Evolutionary conservation across 2,113 vertebrate species (phyloP), one percentile per base, ranked within the genome.

Genomic region (Phrynosoma platyrhinos): DNA sequence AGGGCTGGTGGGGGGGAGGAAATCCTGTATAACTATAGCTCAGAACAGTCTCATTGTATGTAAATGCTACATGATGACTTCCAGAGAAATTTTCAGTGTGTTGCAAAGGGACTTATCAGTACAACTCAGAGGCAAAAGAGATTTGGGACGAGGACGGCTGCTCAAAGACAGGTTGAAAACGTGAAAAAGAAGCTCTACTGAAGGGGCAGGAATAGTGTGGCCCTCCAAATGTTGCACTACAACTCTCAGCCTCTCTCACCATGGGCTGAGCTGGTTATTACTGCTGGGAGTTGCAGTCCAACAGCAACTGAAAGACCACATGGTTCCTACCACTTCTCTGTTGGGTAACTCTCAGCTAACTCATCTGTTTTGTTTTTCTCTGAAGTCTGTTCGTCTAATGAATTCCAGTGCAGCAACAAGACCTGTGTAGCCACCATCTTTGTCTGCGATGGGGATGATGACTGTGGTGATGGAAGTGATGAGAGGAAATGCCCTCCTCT

Each of bases 391-490:
- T 97, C 98, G 80, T 95, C 97, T 77, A 97, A 97, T 69, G 98
- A 99, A 92, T 99, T 99, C 95, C 98, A 98, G 95, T 99, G 99
- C 96, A 96, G 95, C 21, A 98, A 99, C 91, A 97, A 97, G 53
- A 97, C 98, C 0, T 99, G 99, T 69, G 95, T 99, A 91, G 97
- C 98, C 27, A 94, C 97, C 0, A 97, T 96, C 89, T 99, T 98
- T 0, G 97, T 98, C 92, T 99, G 99, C 1, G 98, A 99, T 0
- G 98, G 98, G 0, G 98, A 98, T 21, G 96, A 99, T 0, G 97
- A 99, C 97, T 99, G 99, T 0, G 98, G 98, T 0, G 99, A 99
- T 0, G 95, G 96, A 95, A 99, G 98, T 9, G 99, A 99, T 0
- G 99, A 99, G 91, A 96, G 96, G 40, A 98, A 98, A 83, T 99